Conservation (phyloP, 2,888 invertebrate species). For the Ecdyonurus torrentis region DNA sequence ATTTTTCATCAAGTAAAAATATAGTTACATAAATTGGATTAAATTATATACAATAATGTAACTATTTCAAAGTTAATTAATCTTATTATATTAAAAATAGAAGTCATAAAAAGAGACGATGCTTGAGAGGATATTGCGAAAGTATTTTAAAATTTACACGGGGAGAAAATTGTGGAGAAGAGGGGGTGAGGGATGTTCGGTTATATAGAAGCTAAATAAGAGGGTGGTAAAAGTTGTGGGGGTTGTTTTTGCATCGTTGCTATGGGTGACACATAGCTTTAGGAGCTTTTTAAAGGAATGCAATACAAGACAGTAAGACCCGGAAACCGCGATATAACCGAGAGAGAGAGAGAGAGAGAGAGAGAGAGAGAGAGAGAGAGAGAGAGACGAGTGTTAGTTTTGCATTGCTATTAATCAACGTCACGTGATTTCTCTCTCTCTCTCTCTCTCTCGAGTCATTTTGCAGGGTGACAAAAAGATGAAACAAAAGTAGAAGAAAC, state of each 20-base stretch:
- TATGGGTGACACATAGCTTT: not conserved
- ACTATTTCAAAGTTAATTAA: too few species aligned
- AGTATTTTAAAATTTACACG: too few species aligned
- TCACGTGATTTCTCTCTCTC: too few species aligned
- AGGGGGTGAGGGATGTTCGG: not conserved
- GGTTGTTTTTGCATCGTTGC: not conserved
- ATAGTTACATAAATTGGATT: too few species aligned
- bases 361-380: not conserved
- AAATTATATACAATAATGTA: too few species aligned
- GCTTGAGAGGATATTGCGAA: too few species aligned
- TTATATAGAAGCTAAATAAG: not conserved
- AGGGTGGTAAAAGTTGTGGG: not conserved
- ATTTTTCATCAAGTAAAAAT: too few species aligned
- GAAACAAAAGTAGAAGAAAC: not conserved
- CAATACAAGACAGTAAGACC: not conserved
- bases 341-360: not conserved
- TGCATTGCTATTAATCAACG: not conserved
- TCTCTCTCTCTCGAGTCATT: not conserved
- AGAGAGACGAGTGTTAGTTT: not conserved
- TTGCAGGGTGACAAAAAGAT: not conserved
- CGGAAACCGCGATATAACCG: not conserved
- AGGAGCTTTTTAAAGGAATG: not conserved
- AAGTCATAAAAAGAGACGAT: too few species aligned
- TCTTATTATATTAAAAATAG: too few species aligned
- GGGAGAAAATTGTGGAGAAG: too few species aligned